These are phyloP conservation scores for Heterotis niloticus DNA, from an alignment of 2,113 vertebrate genomes.

Conservation along the genomic window DNA sequence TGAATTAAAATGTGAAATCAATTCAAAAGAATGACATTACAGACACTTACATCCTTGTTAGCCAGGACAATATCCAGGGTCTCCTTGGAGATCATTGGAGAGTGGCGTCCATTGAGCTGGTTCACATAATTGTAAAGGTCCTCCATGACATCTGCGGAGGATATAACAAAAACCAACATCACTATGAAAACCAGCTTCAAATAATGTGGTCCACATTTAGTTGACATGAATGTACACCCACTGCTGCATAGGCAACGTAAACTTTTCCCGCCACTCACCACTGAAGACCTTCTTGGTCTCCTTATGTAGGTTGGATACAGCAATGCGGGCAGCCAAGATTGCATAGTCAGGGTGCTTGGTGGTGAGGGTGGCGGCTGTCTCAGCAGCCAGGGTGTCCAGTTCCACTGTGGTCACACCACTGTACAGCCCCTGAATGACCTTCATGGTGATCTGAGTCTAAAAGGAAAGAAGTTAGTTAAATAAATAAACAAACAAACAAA, in stretches of 20 bases:
- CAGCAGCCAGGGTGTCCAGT: constrained; percentile 88
- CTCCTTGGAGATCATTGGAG: constrained; percentile 87
- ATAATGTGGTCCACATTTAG: neutral
- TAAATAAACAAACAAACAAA: neutral
- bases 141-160: constrained; percentile 84
- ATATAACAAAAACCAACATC: neutral
- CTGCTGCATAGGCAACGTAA: neutral
- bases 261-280: constrained; percentile 60
- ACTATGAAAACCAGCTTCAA: neutral
- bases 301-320: constrained; percentile 92
- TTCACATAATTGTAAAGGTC: constrained; percentile 89
- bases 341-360: constrained; percentile 95
- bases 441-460: constrained; percentile 97
- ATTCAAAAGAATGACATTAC: neutral
- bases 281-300: constrained; percentile 97
- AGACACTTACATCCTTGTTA: constrained; percentile 81
- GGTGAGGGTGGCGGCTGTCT: constrained; percentile 88
- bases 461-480: constrained; percentile 1
- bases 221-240: neutral
- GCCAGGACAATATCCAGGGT: constrained; percentile 81
- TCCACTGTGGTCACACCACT: constrained; percentile 91
- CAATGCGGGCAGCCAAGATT: constrained; percentile 88
- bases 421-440: constrained; percentile 93
- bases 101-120: constrained; percentile 79
- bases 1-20: neutral